Evolutionary conservation across 2,113 vertebrate genomes (phyloP).

Genomic region (Mustela nigripes): DNA sequence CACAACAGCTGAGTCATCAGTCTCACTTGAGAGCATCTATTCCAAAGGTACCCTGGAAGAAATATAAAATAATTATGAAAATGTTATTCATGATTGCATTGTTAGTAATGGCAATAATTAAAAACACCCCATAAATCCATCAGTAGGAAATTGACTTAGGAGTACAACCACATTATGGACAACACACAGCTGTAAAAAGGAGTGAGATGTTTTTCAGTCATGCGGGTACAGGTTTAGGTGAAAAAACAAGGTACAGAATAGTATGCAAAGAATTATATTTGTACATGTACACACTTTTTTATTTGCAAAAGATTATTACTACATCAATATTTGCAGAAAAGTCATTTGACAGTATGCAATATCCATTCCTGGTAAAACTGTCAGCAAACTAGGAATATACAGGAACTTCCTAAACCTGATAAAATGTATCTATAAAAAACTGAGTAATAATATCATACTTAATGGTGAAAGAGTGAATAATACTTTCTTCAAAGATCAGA

Average conservation of each 20-base stretch:
- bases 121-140: background rate
- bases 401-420: background rate
- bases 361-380: background rate
- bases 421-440: background rate
- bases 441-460: background rate
- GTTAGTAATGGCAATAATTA: background rate
- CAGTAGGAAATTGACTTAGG: background rate
- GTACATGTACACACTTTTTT: background rate
- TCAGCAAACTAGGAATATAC: background rate
- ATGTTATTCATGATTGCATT: background rate
- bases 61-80: slow-evolving; percentile 8
- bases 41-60: background rate
- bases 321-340: background rate
- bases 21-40: background rate
- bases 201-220: background rate
- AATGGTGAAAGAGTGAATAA: background rate
- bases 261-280: background rate
- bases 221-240: background rate
- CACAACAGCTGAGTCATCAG: background rate
- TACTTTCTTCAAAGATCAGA: background rate
- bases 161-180: background rate
- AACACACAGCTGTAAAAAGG: background rate
- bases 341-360: background rate
- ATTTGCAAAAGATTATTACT: background rate
- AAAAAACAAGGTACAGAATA: background rate